Conservation (phyloP, 2,797 vertebrate genomes). For the Phaenicophaeus curvirostris region DNA sequence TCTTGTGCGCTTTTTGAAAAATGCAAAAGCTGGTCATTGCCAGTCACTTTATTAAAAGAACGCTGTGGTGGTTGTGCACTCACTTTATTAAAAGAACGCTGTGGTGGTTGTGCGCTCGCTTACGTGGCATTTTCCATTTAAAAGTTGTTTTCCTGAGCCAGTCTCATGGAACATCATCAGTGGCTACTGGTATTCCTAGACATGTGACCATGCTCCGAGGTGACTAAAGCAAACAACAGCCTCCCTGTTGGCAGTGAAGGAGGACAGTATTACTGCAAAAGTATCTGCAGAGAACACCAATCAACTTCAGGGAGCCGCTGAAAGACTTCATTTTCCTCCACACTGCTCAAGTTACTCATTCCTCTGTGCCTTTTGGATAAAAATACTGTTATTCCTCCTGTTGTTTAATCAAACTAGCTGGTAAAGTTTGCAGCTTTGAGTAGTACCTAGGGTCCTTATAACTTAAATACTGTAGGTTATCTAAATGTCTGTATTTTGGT, state of each 20-base stretch:
- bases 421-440: neutral
- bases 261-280: neutral
- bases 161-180: neutral
- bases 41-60: neutral
- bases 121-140: neutral
- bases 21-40: neutral
- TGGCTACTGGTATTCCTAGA: neutral
- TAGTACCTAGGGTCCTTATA: neutral
- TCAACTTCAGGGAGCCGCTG: neutral
- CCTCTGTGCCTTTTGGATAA: neutral
- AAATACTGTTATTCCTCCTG: neutral
- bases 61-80: neutral
- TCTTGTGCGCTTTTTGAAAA: neutral
- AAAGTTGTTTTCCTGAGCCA: neutral
- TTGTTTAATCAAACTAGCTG: neutral
- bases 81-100: neutral
- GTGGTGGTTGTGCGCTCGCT: neutral
- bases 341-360: neutral
- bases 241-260: neutral
- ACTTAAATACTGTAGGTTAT: neutral
- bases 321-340: neutral
- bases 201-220: neutral
- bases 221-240: neutral
- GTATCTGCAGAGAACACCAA: neutral
- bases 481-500: neutral